Conservation (phyloP, 2,797 vertebrate species). For the Sphaeramia orbicularis region DNA sequence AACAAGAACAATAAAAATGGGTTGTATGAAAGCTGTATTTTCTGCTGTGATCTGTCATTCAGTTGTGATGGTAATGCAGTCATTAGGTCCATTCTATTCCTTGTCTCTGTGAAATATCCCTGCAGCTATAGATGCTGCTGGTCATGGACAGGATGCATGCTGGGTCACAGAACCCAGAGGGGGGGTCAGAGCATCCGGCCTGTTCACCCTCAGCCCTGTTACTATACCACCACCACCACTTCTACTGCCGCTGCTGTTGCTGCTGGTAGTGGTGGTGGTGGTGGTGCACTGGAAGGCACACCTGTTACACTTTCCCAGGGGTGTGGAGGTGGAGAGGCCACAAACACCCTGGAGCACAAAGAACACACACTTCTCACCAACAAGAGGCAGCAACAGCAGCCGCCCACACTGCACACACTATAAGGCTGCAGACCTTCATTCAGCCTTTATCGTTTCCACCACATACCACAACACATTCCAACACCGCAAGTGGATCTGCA, state of each 20-base stretch:
- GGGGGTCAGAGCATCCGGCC: constrained; percentile 34
- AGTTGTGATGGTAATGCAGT: constrained; percentile 41
- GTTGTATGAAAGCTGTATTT: background rate
- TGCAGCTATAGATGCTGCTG: constrained; percentile 25
- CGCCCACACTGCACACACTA: constrained; percentile 57
- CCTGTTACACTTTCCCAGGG: constrained; percentile 94
- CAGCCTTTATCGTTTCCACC: constrained; percentile 38
- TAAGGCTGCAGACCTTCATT: constrained; percentile 56
- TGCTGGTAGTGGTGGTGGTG: too few species aligned
- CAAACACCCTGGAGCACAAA: constrained; percentile 85
- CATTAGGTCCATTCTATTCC: constrained; percentile 52
- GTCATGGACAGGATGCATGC: constrained; percentile 71
- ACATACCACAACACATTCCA: constrained; percentile 62
- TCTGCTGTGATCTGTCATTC: constrained; percentile 37
- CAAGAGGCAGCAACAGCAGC: constrained; percentile 45
- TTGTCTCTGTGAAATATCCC: constrained; percentile 23
- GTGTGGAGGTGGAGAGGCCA: constrained; percentile 80
- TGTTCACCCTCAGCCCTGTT: constrained; percentile 23
- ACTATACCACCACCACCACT: too few species aligned
- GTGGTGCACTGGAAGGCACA: constrained; percentile 88
- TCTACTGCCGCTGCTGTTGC: constrained; percentile 83
- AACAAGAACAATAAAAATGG: too few species aligned
- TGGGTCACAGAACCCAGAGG: constrained; percentile 17
- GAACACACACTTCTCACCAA: constrained; percentile 38
- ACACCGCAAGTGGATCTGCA: constrained; percentile 44